Conservation (phyloP, 2,797 vertebrate species). For the Diceros bicornis region DNA sequence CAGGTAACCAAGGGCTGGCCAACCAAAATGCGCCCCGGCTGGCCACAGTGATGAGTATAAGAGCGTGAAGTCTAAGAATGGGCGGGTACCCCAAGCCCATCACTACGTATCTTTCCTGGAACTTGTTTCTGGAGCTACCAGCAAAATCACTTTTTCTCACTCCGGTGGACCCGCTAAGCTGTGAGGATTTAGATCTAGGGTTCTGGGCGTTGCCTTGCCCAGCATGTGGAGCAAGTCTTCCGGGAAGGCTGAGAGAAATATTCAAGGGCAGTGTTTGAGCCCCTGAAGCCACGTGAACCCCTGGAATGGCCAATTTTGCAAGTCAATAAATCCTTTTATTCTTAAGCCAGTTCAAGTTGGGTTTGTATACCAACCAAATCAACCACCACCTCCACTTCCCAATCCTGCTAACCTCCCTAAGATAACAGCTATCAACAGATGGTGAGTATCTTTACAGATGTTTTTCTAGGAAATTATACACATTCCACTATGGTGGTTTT, state of each 20-base stretch:
- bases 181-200: not conserved
- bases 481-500: not conserved
- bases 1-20: not conserved
- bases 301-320: not conserved
- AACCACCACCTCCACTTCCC: not conserved
- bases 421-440: not conserved
- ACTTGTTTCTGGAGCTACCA: not conserved
- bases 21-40: no score
- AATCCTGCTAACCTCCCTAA: not conserved
- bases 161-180: not conserved
- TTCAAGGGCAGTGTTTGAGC: not conserved
- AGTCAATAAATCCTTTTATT: not conserved
- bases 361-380: not conserved
- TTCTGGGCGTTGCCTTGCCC: not conserved
- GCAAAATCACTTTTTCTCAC: not conserved
- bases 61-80: no score
- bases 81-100: not conserved
- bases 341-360: not conserved
- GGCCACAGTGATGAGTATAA: not conserved
- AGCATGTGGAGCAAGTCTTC: not conserved
- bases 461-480: not conserved
- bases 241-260: not conserved
- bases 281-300: not conserved
- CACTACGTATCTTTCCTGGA: not conserved
- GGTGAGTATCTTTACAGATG: not conserved